Base-by-base conservation (phyloP, 1,140 invertebrate species). In the Lasioglossum albipes region DNA sequence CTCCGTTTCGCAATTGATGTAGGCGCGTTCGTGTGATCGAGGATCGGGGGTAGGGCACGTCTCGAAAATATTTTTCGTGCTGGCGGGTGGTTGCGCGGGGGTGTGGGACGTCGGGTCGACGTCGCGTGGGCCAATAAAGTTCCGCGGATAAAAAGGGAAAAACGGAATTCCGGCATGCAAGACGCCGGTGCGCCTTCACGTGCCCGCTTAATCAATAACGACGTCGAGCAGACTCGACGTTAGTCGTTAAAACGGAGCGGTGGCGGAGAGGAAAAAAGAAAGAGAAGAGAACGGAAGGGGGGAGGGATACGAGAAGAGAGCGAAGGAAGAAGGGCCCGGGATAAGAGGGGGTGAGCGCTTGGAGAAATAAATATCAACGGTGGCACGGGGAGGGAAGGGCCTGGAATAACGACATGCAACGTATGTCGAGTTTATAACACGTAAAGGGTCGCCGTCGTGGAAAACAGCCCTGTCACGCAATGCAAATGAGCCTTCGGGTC, bases 401-500 rank as follows among this genome's bases (percentile, higher is more conserved):
- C 80, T 82, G 67, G 75, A 75, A 64, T 76, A 90, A 83, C 81
- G 86, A 89, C 90, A 91, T 89, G 89, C 89, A 90, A 90, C 82
- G 87, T 86, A 80, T 82, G 84, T 83, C 59, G 68, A 73, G 62
- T 82, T 85, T 84, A 61, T 81, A 83, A 84, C 82, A 88, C 85
- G 83, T 91, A 84, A 88, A 89, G 88, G 85, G 82, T 88, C 78
- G 84, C 79, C 71, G 77, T 74, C 62, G 77, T 31, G 83, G 84
- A 87, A 89, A 91, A 89, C 79, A 73, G 80, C 81, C 83, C 86
- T 85, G 89, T 91, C 91, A 91, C 90, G 90, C 90, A 89, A 92
- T 90, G 89, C 88, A 91, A 91, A 91, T 90, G 87, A 88, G 86
- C 84, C 80, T 83, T 83, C 73, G 27, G 27, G 27, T 27, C 27